A percentile compares a stretch with the other conserved stretches of the same genome.
phyloP scores from a whole-genome alignment of 2,888 invertebrate species.

The Masnerella sp. region DNA sequence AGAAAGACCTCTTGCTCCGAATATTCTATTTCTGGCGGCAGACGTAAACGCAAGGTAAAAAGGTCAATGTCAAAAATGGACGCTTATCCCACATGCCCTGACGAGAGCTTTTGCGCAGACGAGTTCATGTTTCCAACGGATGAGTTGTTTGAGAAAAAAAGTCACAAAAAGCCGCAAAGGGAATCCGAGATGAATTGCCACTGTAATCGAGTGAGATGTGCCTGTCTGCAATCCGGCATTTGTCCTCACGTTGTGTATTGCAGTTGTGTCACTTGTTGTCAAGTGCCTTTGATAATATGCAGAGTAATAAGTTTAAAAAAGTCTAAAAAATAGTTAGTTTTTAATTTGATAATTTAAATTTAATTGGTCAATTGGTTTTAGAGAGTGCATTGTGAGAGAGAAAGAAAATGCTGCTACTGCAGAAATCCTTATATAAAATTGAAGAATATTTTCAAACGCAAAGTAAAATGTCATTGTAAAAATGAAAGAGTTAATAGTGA shows the following conservation, averaged over 20 bases:
- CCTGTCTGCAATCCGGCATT: neutral
- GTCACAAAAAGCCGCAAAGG: neutral
- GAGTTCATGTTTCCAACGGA: neutral
- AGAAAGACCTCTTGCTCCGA: constrained; percentile 10
- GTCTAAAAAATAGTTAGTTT: too few species aligned
- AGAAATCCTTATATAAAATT: neutral
- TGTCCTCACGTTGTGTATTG: constrained; percentile 1
- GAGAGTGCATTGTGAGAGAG: too few species aligned
- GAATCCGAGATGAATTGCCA: constrained; percentile 8
- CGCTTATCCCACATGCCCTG: neutral
- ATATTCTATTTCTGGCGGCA: constrained; percentile 23
- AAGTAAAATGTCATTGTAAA: neutral
- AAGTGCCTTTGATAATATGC: neutral
- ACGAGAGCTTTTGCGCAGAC: neutral
- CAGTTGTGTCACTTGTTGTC: neutral
- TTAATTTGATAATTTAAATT: too few species aligned
- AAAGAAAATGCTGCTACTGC: neutral
- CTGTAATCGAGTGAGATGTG: neutral
- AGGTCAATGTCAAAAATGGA: constrained; percentile 28
- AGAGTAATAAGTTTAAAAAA: constrained; percentile 5
- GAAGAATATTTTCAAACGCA: neutral
- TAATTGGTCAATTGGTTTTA: too few species aligned
- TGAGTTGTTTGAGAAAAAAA: neutral
- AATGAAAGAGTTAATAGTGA: too few species aligned
- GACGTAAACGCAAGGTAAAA: constrained; percentile 16